Base-by-base conservation (phyloP, 2,113 vertebrate genomes). In the Dissostichus mawsoni region DNA sequence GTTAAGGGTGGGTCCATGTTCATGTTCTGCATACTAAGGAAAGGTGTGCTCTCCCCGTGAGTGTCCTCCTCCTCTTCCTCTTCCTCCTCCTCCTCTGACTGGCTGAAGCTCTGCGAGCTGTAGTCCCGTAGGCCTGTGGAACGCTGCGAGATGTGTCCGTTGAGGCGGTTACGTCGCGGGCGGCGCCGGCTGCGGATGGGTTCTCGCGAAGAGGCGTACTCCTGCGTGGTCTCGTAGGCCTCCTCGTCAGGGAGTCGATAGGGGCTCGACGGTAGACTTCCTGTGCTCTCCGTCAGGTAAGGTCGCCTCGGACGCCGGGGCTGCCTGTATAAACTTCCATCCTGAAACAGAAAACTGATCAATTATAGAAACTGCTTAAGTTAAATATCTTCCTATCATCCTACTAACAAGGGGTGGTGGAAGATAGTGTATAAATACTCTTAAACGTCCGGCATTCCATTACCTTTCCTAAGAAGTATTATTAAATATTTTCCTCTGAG, bases 191-290 rank as follows among this genome's bases (percentile, higher is more conserved):
- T 90, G 67, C 95, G 94, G 79, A 96, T 95, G 57, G 94, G 95
- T 81, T 98, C 97, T 44, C 97, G 95, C 3, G 95, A 96, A 65
- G 97, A 96, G 81, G 96, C 92, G 51, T 98, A 99, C 93, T 99
- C 98, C 92, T 98, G 98, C 0, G 98, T 99, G 2, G 98, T 99
- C 94, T 99, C 98, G 1, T 99, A 99, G 78, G 98, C 98, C 52
- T 99, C 98, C 0, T 99, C 98, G 66, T 98, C 98, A 0, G 95
- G 96, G 86, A 97, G 96, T 70, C 96, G 96, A 92, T 97, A 97
- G 53, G 98, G 98, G 90, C 98, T 99, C 89, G 98, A 97, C 5
- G 98, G 98, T 69, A 99, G 95, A 87, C 98, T 99, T 62, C 98
- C 97, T 70, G 97, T 96, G 94, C 97, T 98, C 92, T 98, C 97